A percentile compares a stretch with the other conserved stretches of the same genome.
These are phyloP conservation scores for Bambusicola thoracicus DNA, from an alignment of 2,113 vertebrate genomes.

Conservation along the genomic window DNA sequence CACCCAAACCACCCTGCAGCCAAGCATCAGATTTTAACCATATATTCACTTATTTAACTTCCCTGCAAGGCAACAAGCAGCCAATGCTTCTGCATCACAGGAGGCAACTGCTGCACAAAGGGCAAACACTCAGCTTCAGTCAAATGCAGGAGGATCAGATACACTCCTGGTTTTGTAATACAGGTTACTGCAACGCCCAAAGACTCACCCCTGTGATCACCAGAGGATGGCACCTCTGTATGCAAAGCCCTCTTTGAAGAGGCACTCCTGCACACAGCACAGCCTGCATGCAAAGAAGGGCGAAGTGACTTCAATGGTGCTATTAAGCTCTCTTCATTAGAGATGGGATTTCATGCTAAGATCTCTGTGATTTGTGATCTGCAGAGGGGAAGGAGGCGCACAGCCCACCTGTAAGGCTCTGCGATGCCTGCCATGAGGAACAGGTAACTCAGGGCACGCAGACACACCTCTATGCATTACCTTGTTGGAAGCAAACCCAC, in stretches of 20 bases:
- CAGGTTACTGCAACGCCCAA: neutral
- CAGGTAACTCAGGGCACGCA: neutral
- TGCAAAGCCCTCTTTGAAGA: neutral
- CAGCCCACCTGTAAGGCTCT: neutral
- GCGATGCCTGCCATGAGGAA: neutral
- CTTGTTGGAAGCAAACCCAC: neutral
- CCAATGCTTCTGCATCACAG: neutral
- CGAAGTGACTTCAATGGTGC: neutral
- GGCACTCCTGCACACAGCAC: accelerated
- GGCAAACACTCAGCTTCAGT: neutral
- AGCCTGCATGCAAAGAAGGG: neutral
- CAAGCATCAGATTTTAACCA: neutral
- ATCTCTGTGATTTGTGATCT: neutral
- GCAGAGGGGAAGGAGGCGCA: neutral
- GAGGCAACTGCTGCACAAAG: neutral
- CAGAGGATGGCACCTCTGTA: accelerated
- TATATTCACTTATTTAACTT: neutral
- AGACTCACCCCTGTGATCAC: neutral
- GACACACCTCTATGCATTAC: accelerated
- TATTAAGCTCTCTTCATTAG: neutral
- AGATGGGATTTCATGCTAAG: neutral
- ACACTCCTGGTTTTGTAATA: neutral
- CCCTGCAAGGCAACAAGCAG: neutral
- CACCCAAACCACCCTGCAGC: neutral
- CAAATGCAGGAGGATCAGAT: neutral